Base-by-base conservation (phyloP, 2,888 invertebrate genomes). In the Lycaena phlaeas region DNA sequence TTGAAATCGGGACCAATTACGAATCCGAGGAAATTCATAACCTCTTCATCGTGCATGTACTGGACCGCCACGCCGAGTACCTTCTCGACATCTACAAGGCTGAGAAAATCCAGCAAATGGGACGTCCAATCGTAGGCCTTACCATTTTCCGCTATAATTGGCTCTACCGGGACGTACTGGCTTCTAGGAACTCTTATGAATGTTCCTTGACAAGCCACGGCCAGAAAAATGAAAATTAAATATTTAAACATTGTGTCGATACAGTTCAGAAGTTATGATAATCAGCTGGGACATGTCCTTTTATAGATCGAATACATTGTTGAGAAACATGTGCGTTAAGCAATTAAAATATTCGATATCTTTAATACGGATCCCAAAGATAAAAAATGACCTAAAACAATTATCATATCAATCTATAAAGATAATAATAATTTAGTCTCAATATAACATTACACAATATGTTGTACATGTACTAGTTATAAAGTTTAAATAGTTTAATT, bases 31-130 rank as follows among this genome's bases (percentile, higher is more conserved):
- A 68, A 64, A 10, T 50, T 54, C 10, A 55, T 14, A 4, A 65
- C 61, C 46, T 66, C 65, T 14, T 57, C 52, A 43, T 68, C 65
- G 6, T 49, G 43, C 11, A 64, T 40, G 41, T 62, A 55, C 27
- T 54, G 44, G n/a, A 62, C 42, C 1, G 46, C 49, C n/a, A 61
- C 53, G 2, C 36, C 31, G 10, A 61, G 18, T 6, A 64, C 27
- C 43, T 57, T 56, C 14, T 61, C 55, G 2, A 57, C 2, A 31
- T 68, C 60, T 14, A 67, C 52, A 0, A 65, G 48, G 1, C 52
- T 49, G 2, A 61, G 2, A 28, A 65, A 63, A 27, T 67, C 65
- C 41, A 48, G 49, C 1, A 61, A 36, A 31, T 62, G 59, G 10
- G 49, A 44, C n/a, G 39, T 50, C 61, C 56, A 59, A 27, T 40